Conservation (phyloP, 1,140 invertebrate species). For the Brachionus rubens region DNA sequence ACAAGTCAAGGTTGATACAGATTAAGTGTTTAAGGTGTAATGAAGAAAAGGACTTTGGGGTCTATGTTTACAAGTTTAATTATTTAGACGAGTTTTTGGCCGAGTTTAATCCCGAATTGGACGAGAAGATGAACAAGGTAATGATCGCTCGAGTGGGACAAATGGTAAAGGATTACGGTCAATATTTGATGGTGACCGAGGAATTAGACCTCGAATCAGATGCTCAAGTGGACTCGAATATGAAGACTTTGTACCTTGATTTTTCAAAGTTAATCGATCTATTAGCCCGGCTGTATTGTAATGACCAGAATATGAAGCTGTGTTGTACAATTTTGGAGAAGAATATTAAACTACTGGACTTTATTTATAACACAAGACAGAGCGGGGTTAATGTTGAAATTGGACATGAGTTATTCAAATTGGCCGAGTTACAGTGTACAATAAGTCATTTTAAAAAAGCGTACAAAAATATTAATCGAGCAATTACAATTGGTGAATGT, state of each 20-base stretch:
- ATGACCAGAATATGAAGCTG: constrained; percentile 52
- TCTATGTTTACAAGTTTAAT: background rate
- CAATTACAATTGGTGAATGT: constrained; percentile 43
- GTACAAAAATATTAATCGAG: constrained; percentile 47
- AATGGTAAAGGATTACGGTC: background rate
- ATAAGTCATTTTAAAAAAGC: constrained; percentile 51
- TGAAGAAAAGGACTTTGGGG: background rate
- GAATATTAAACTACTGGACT: constrained; percentile 60
- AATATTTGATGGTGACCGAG: background rate
- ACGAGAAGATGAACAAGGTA: background rate
- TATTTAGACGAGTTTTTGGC: background rate
- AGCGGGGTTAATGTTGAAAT: constrained; percentile 63
- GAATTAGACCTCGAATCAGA: background rate
- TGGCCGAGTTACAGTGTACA: constrained; percentile 63
- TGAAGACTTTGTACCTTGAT: constrained; percentile 38
- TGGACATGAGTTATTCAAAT: constrained; percentile 63
- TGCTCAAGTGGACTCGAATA: constrained; percentile 2
- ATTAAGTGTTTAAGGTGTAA: background rate
- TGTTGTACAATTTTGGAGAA: constrained; percentile 61
- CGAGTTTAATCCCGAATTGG: background rate
- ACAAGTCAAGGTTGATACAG: background rate
- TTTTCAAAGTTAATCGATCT: constrained; percentile 22
- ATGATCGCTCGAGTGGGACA: background rate
- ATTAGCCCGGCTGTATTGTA: background rate
- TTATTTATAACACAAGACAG: constrained; percentile 60